Evolutionary conservation across 2,113 vertebrate genomes (phyloP), one percentile per base, ranked within the genome.

Genomic region (Hippoglossus stenolepis): DNA sequence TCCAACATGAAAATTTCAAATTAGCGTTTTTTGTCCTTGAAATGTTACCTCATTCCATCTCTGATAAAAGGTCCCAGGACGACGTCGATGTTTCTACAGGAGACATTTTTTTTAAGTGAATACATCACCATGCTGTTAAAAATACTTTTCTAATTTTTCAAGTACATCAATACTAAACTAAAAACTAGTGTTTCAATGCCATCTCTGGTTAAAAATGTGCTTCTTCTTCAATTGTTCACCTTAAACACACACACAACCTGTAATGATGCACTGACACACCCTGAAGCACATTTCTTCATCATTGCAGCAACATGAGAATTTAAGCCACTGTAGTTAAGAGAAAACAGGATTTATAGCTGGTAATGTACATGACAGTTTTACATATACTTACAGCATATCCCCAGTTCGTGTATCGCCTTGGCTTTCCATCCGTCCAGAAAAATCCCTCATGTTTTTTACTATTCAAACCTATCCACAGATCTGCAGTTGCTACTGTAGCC

Each of bases 391-490:
- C 90, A 63, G 68, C 35, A 51, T 85, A 28, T 91, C 77, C 96
- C 97, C 96, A 98, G 78, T 96, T 96, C 59, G 94, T 96, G 75
- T 95, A 98, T 40, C 76, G 70, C 54, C 97, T 93, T 18, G 85
- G 79, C 69, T 82, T 95, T 26, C 96, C 96, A 75, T 96, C 95
- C 2, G 95, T 96, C 97, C 97, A 99, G 61, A 93, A 95, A 85
- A 95, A 95, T 66, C 65, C 96, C 89, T 66, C 90, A 67, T 85
- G 94, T 92, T 78, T 85, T 51, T 96, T 31, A 73, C 96, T 94
- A 78, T 95, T 97, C 84, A 99, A 87, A 77, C 97, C 97, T 69
- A 94, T 97, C 97, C 97, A 99, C 14, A 93, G 75, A 80, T 96
- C 92, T 57, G 70, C 51, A 24, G 26, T 43, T 47, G 85, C 85